Percentiles rank a stretch among this genome's conserved stretches.
Evolutionary conservation across 1,140 invertebrate species (phyloP).

Genomic region (Orussus abietinus): DNA sequence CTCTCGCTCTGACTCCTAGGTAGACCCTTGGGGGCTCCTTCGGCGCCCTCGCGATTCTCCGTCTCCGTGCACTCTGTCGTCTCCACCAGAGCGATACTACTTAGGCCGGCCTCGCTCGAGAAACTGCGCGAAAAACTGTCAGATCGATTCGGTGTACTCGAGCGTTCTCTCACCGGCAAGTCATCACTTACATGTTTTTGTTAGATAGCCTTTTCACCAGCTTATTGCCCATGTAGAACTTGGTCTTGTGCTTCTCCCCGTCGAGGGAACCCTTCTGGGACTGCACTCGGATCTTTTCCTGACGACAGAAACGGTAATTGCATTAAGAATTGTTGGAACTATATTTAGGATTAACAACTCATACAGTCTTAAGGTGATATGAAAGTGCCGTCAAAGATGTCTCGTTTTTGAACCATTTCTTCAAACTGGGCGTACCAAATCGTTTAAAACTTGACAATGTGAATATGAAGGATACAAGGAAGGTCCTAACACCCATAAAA

Average conservation of each 20-base stretch:
- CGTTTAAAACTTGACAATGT: too few species aligned
- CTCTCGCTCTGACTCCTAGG: conserved; percentile 66
- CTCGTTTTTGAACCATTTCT: too few species aligned
- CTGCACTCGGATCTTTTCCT: conserved; percentile 61
- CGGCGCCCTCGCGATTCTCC: conserved; percentile 49
- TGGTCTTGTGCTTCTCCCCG: conserved; percentile 60
- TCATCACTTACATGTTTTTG: conserved; percentile 77
- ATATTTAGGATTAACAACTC: too few species aligned
- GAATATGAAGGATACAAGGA: too few species aligned
- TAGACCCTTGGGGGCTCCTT: conserved; percentile 47
- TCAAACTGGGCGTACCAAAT: too few species aligned
- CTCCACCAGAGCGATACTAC: conserved; percentile 29
- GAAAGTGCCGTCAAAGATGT: too few species aligned
- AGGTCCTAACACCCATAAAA: too few species aligned
- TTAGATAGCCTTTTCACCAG: conserved; percentile 75
- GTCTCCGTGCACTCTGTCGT: conserved; percentile 43
- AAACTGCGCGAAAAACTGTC: conserved; percentile 36
- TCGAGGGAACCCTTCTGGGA: conserved; percentile 59
- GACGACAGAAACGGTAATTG: conserved; percentile 13
- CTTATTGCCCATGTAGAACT: conserved; percentile 70
- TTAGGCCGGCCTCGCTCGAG: conserved; percentile 35
- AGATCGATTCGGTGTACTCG: too few species aligned
- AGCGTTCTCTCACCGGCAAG: too few species aligned
- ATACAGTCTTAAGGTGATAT: too few species aligned
- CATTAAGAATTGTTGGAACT: too few species aligned